Base-by-base conservation (phyloP, 2,888 invertebrate species). In the Hydrotaea diabolus region DNA sequence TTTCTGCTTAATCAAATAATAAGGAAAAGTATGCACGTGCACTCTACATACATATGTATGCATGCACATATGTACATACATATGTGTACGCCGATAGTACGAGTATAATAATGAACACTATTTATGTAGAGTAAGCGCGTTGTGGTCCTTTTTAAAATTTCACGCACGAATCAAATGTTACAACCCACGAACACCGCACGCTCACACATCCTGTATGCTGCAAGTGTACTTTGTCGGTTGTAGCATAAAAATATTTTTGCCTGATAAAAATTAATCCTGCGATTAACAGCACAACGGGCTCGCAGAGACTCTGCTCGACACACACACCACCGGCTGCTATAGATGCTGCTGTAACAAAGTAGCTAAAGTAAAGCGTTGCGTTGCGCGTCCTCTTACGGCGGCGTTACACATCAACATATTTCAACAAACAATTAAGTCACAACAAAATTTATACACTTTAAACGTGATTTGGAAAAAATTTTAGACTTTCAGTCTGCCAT, bases 371-470 rank as follows among this genome's bases (percentile, higher is more conserved):
- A 31, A 4, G n/a, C n/a, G 43, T 43, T 11, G 43, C 13, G 43
- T 13, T 0, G 49, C 49, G n/a, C n/a, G 13, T 49, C n/a, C n/a
- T 13, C 1, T 49, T 59, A 8, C 15, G 59, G 59, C n/a, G 26
- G 15, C 59, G 19, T 59, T 26, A 8, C 59, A 26, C 59, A 59
- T 59, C 23, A 80, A 71, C 75, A 80, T 75, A 80, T 75, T 80
- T 71, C 26, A 62, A 31, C 49, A 36, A 75, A 53, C 66, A 75
- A 71, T 80, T 80, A 75, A 80, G 62, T 69, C 75, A 72, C 19
- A 72, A 49, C 64, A 13, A 31, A 66, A 81, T 72, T 77, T 72
- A 73, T 81, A 17, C 39, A 72, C 59, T 64, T 72, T 62, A 76
- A 53, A 77, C 80, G 80, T 81, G 80, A 59, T 80, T 76, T 9